Evolutionary conservation across 1,140 invertebrate genomes (phyloP), one percentile per base, ranked within the genome.

Genomic region (Conopomorpha cramerella): DNA sequence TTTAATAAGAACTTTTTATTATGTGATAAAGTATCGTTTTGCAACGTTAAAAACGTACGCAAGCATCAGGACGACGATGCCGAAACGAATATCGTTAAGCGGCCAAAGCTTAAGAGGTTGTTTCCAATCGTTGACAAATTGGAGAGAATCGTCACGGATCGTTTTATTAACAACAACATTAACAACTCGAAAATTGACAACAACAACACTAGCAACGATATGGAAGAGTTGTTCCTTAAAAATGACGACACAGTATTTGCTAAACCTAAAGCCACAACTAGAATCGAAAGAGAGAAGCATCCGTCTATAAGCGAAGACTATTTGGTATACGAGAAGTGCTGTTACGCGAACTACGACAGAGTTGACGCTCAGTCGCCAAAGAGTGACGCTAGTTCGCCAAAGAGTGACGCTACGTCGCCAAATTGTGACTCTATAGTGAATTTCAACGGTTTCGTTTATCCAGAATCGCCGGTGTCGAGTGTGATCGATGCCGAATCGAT

Each of bases 401-500:
- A 44, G 11, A 55, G 57, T 8, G n/a, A n/a, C n/a, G n/a, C n/a
- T n/a, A n/a, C n/a, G n/a, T n/a, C n/a, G n/a, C n/a, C n/a, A n/a
- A n/a, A n/a, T n/a, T n/a, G n/a, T n/a, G n/a, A n/a, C n/a, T n/a
- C n/a, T n/a, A n/a, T n/a, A n/a, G 7, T 23, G 4, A 47, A 45
- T 10, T 14, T 31, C 6, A 39, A 52, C 1, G 58, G 51, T 3
- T 61, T 63, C 19, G 45, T 49, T 15, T 64, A 55, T 35, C 54
- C 55, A 2, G 59, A 65, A 30, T 50, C 47, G 10, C 51, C 56
- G 18, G 64, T 90, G 27, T 88, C 89, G 7, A 84, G 86, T 2
- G 81, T 82, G 0, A 80, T 81, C 4, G 88, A 90, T 34, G 86
- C 88, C 60, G 86, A 86, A 29, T 79, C 84, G 36, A 92, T 92